A percentile compares a stretch with the other conserved stretches of the same genome.
These are phyloP conservation scores for Phrixothrix hirtus DNA, from an alignment of 2,888 invertebrate genomes.

Conservation along the genomic window DNA sequence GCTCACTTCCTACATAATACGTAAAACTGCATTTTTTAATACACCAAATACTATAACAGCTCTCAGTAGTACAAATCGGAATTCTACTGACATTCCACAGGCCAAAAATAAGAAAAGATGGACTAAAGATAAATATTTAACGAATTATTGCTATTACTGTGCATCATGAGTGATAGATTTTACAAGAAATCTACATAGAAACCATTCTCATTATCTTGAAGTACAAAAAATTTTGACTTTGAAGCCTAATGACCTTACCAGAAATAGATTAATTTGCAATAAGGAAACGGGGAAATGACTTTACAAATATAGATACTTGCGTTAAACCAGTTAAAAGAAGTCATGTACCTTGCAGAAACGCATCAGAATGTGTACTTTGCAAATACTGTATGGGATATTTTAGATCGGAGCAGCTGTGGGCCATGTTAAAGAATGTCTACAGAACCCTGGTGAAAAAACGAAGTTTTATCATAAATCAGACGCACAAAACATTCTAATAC, in stretches of 20 bases:
- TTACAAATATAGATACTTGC: neutral
- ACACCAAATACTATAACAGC: too few species aligned
- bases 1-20: too few species aligned
- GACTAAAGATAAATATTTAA: neutral
- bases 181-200: neutral
- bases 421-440: neutral
- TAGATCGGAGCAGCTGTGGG: neutral
- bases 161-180: neutral
- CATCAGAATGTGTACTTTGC: neutral
- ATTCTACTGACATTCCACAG: neutral
- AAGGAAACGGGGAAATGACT: neutral
- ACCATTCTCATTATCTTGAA: neutral
- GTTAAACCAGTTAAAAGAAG: neutral
- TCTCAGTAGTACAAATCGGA: too few species aligned
- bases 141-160: conserved; percentile 1
- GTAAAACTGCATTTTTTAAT: too few species aligned
- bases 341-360: neutral
- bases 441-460: neutral
- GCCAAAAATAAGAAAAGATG: neutral
- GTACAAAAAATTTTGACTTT: neutral
- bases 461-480: neutral
- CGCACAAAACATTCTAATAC: neutral
- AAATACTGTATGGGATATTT: neutral
- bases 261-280: neutral
- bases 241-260: neutral